Conservation (phyloP, 2,888 invertebrate species). For the Macrophya alboannulata region DNA sequence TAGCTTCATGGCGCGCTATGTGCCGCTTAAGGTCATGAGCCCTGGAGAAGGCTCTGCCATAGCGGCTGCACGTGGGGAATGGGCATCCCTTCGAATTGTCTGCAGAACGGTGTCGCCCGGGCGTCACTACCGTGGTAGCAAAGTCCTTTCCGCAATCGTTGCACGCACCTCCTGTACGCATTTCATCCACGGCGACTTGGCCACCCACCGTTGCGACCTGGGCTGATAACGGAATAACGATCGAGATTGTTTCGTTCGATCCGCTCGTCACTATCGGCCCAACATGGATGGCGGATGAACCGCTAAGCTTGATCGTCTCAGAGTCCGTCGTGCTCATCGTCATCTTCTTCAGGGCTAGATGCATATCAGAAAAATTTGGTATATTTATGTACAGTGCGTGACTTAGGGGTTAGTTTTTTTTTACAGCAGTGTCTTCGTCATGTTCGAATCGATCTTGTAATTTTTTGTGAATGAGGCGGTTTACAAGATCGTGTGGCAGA, state of each 20-base stretch:
- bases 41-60: constrained; percentile 76
- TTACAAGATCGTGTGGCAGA: background rate
- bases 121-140: constrained; percentile 20
- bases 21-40: constrained; percentile 77
- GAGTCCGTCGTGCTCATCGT: constrained; percentile 68
- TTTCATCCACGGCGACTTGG: constrained; percentile 64
- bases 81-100: constrained; percentile 71
- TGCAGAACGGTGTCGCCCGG: background rate
- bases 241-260: constrained; percentile 75
- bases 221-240: constrained; percentile 76
- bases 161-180: constrained; percentile 56
- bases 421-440: background rate
- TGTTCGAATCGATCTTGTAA: background rate
- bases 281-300: constrained; percentile 74
- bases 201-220: constrained; percentile 72
- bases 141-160: constrained; percentile 64
- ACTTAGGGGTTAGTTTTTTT: background rate
- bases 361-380: background rate
- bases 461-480: background rate
- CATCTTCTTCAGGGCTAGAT: background rate
- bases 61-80: constrained; percentile 75
- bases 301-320: constrained; percentile 69
- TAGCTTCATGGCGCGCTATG: constrained; percentile 75
- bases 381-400: too few species aligned
- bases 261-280: constrained; percentile 74